Evolutionary conservation across 2,888 invertebrate genomes (phyloP), one percentile per base, ranked within the genome.

Genomic region (Azorinus chamasolen): DNA sequence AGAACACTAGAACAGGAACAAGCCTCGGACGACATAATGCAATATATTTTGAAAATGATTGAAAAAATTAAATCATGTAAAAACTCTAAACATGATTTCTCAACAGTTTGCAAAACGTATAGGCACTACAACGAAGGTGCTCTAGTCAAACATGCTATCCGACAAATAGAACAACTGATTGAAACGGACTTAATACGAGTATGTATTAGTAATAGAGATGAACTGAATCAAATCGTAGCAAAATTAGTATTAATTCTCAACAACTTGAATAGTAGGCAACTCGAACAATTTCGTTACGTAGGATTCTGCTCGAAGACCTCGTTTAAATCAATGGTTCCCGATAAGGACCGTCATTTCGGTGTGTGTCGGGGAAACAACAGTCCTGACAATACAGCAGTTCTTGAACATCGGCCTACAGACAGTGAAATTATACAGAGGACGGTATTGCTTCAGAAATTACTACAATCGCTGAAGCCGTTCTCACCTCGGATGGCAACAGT

Each of bases 301-400:
- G 90, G 90, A 0, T 84, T 89, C 48, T 90, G 90, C 68, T 78
- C 85, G 12, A 64, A 66, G 2, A 81, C 84, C 2, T 83, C 88
- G 2, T 84, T 86, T 10, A 85, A 84, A 20, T 76, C 85, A 14
- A 39, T 71, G 10, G 41, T 74, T 10, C 66, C 78, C 24, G 51
- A 71, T 6, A 48, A 37, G 6, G 57, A 63, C 1, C 61, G 72
- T 0, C 62, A 61, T 22, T 85, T 89, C 46, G 79, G 83, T n/a
- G 62, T 89, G 0, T 89, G 90, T 66, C 75, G 79, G 18, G 90
- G 90, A 0, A 74, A 68, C 6, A 90, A 89, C 51, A 81, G 74
- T 0, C 88, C 88, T 1, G 68, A 84, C 8, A 59, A 76, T 0
- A 80, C 85, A 0, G 58, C 77, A 0, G 84, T 89, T 8, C 54